A percentile compares a stretch with the other conserved stretches of the same genome.
These are phyloP conservation scores for Aleiodes testaceus DNA, from an alignment of 2,888 invertebrate genomes.

Conservation along the genomic window DNA sequence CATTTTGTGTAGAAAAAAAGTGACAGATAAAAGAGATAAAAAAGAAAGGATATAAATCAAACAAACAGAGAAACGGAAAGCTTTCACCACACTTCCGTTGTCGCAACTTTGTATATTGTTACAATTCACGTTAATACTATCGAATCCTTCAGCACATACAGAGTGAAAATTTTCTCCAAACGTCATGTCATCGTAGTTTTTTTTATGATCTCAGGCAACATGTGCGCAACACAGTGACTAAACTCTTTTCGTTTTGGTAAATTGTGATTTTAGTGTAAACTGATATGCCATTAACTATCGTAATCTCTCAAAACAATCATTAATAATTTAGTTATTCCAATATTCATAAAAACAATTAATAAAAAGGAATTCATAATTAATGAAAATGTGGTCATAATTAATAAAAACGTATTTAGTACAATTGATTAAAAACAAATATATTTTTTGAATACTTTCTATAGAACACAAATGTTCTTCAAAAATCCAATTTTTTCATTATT, in stretches of 20 bases:
- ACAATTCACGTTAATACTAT: conserved; percentile 28
- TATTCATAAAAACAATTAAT: too few species aligned
- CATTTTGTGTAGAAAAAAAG: conserved; percentile 7
- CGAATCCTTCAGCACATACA: conserved; percentile 11
- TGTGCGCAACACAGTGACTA: conserved; percentile 11
- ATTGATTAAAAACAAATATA: not conserved
- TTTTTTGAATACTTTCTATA: too few species aligned
- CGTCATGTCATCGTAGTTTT: conserved; percentile 20
- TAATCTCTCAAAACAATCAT: too few species aligned
- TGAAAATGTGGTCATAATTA: too few species aligned
- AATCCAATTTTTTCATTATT: too few species aligned
- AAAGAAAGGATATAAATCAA: conserved; percentile 30
- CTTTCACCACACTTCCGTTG: conserved; percentile 48
- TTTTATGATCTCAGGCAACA: conserved; percentile 22
- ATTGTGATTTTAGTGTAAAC: conserved; percentile 34
- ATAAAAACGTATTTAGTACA: too few species aligned
- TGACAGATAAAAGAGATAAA: conserved; percentile 37
- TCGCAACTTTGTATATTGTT: conserved; percentile 51
- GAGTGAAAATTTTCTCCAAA: conserved; percentile 27
- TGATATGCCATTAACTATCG: conserved; percentile 10
- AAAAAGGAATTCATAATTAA: too few species aligned
- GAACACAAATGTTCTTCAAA: too few species aligned
- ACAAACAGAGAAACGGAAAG: conserved; percentile 41
- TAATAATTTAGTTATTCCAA: too few species aligned
- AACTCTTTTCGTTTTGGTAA: not conserved